phyloP scores from a whole-genome alignment of 2,113 vertebrate species.

The Romanogobio albipinnatus region DNA sequence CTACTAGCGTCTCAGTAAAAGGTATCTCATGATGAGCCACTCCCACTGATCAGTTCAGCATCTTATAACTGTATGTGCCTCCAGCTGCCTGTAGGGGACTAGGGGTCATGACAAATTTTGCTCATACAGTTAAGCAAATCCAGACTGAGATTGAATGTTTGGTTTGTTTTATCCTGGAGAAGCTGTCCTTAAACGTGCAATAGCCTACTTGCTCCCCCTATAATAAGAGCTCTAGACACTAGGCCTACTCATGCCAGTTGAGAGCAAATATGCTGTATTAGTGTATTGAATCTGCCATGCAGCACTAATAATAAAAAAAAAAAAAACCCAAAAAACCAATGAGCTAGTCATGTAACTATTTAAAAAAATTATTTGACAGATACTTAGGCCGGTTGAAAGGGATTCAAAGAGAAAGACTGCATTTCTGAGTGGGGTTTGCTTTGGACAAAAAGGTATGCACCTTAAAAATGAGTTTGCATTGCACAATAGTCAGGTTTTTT shows the following conservation, averaged over 20 bases:
- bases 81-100: conserved; percentile 1
- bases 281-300: neutral
- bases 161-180: neutral
- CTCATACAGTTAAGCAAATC: neutral
- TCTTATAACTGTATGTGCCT: conserved; percentile 5
- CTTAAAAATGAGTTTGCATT: neutral
- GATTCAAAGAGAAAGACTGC: neutral
- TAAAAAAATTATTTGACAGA: neutral
- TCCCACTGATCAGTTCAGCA: conserved; percentile 30
- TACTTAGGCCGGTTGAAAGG: neutral
- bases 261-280: neutral
- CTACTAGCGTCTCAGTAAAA: neutral
- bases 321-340: neutral
- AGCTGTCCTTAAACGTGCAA: neutral
- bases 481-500: neutral
- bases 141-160: conserved; percentile 4
- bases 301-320: neutral
- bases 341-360: neutral
- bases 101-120: neutral
- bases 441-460: neutral
- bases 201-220: neutral
- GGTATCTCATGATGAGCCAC: conserved; percentile 21
- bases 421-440: neutral
- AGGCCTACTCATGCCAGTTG: neutral
- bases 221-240: neutral